phyloP scores from a whole-genome alignment of 2,888 invertebrate species.

The Vesta saturnalis region DNA sequence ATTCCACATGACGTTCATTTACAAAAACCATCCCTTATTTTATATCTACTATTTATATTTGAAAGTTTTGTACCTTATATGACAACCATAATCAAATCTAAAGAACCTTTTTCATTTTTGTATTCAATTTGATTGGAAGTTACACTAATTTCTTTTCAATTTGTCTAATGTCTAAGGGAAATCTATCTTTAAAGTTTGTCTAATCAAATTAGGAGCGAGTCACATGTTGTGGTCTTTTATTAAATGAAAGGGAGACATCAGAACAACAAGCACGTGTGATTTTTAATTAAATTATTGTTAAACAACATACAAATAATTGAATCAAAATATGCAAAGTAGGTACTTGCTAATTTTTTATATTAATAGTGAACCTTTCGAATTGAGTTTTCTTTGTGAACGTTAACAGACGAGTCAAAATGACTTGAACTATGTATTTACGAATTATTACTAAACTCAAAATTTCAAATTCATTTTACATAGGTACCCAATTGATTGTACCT shows the following conservation, averaged over 20 bases:
- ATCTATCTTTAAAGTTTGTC: no score
- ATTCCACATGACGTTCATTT: constrained; percentile 40
- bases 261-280: constrained; percentile 25
- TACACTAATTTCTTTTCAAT: no score
- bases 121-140: background rate
- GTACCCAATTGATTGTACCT: no score
- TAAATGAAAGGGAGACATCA: background rate
- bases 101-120: background rate
- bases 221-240: background rate
- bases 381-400: no score
- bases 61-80: constrained; percentile 11
- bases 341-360: constrained; percentile 21
- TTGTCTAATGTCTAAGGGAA: no score
- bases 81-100: background rate
- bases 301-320: background rate
- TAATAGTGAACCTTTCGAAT: no score
- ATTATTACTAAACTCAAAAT: no score
- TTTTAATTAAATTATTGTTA: constrained; percentile 22
- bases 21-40: constrained; percentile 27
- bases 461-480: no score
- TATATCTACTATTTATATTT: constrained; percentile 20
- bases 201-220: no score
- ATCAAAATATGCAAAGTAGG: constrained; percentile 13
- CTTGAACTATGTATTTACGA: no score
- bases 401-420: no score